Evolutionary conservation across 2,888 invertebrate species (phyloP), one percentile per base, ranked within the genome.

Genomic region (Epinotia ramella): DNA sequence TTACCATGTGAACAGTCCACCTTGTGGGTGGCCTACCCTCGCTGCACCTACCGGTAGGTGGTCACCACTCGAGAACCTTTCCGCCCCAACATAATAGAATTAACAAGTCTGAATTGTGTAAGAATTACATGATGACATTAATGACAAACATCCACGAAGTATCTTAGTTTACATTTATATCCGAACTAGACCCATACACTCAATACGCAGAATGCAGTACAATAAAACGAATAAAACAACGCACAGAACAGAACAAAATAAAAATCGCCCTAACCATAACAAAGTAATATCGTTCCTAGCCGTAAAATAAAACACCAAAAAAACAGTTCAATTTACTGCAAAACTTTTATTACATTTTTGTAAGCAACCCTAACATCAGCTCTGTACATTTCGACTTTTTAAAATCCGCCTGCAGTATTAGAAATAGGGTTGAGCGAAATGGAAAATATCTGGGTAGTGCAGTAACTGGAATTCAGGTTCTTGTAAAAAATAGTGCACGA

Each of bases 401-500:
- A 59, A 65, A 60, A 60, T 46, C 46, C 16, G n/a, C 24, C 72
- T 57, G n/a, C 65, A 65, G 57, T 68, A 59, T 57, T 28, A 74
- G 33, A 20, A 64, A 64, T 69, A 74, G 74, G 74, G 69, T 11
- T 74, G 73, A 65, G 62, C 24, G 57, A 73, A 73, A 73, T 73
- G 67, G 69, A 18, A 74, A 74, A 70, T 69, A 53, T 70, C 56
- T 65, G 28, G 71, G 59, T 56, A 69, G 66, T 66, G 73, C 67
- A 56, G 67, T 44, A 20, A 56, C 56, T 40, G 74, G 69, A 74
- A 59, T 74, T 69, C 73, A 62, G 62, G 68, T 68, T 56, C 49
- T 56, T 56, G 68, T 59, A 65, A 73, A 73, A 79, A 81, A 75
- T 73, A 66, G 76, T 77, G 68, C 67, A 33, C 62, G 18, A 20